A percentile compares a stretch with the other conserved stretches of the same genome.
These are phyloP conservation scores for Torymus auratus DNA, from an alignment of 2,888 invertebrate genomes.

Conservation along the genomic window DNA sequence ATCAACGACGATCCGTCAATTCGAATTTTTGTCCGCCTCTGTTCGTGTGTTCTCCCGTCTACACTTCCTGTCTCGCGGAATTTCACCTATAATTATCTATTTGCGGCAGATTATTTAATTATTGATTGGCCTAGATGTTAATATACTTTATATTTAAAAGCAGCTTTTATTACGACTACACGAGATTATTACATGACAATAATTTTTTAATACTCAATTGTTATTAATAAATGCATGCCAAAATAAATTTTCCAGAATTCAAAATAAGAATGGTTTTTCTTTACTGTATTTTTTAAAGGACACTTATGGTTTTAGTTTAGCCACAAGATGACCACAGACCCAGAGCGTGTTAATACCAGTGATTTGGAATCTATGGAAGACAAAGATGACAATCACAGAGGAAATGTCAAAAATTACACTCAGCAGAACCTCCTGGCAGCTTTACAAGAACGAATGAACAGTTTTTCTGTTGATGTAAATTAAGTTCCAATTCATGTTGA, in stretches of 20 bases:
- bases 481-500: constrained; percentile 7
- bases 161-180: neutral
- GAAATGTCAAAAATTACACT: constrained; percentile 72
- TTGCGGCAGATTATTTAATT: constrained; percentile 9
- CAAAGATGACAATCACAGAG: constrained; percentile 79
- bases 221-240: too few relatives aligned
- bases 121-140: constrained; percentile 22
- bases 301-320: constrained; percentile 10
- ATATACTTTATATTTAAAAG: constrained; percentile 11
- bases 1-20: too few relatives aligned
- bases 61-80: neutral
- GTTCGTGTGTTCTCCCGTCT: neutral
- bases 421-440: constrained; percentile 78
- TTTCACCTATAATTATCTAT: neutral
- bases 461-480: constrained; percentile 79
- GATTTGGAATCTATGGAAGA: constrained; percentile 84
- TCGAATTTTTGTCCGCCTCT: neutral
- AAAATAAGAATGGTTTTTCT: too few relatives aligned
- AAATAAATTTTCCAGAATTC: too few relatives aligned
- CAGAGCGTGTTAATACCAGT: constrained; percentile 82
- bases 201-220: too few relatives aligned
- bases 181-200: neutral
- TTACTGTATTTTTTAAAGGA: too few relatives aligned
- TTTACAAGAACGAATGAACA: constrained; percentile 80
- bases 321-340: constrained; percentile 81